Evolutionary conservation across 2,888 invertebrate species (phyloP), one percentile per base, ranked within the genome.

Genomic region (Nomada fucata): DNA sequence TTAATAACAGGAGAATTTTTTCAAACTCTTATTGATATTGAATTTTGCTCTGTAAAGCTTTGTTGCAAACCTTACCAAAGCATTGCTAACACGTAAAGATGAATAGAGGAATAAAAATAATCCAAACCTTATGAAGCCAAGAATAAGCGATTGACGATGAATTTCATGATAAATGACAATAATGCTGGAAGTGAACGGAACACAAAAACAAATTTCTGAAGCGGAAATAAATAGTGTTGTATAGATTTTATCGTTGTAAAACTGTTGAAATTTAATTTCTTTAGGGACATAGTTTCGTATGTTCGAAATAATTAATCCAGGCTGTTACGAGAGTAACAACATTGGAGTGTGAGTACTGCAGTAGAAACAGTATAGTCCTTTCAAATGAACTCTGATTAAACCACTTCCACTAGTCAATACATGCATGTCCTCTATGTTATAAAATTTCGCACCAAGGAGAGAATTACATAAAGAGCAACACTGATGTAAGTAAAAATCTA

Each of bases 311-410:
- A 65, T 76, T 59, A 64, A 57, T 83, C 65, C 61, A 71, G 64
- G 72, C 61, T 78, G 79, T 82, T 84, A 79, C 52, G 82, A 84
- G 84, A 82, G 67, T 75, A 82, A 82, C 72, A 77, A 85, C 82
- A 85, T 85, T 85, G 85, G 84, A 85, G 85, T 55, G 59, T 68
- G 81, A 85, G 85, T 85, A 84, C 61, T 57, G 84, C 76, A 77
- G 78, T 79, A 79, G 61, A 73, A 69, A 79, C 18, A 79, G 26
- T 75, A 57, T 26, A 67, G 23, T 68, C 2, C 64, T 67, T 57
- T 65, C 29, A 76, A 76, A 76, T 70, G 57, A 79, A 78, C 59
- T 59, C 26, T 52, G 29, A 52, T 75, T 72, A 55, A 72, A 75
- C 20, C 75, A 78, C 59, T 70, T 70, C 61, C 53, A 68, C 55